These are phyloP conservation scores for Leucozona laternaria DNA, from an alignment of 2,888 invertebrate species.

Conservation along the genomic window DNA sequence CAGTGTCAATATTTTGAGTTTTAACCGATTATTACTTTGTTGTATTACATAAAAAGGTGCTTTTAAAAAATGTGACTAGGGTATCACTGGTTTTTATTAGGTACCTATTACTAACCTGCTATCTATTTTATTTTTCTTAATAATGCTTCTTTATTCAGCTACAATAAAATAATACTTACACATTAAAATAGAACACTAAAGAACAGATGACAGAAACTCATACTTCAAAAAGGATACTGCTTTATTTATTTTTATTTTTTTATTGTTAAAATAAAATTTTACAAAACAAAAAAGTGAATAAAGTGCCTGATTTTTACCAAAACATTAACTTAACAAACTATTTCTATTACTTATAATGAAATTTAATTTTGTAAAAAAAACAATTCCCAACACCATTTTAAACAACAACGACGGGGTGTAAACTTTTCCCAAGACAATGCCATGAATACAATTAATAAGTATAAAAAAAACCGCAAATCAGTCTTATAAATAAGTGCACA, in stretches of 20 bases:
- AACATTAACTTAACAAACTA: slow-evolving; percentile 51
- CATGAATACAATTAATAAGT: slow-evolving; percentile 36
- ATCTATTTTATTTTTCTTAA: not conserved
- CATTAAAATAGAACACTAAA: not conserved
- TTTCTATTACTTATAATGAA: slow-evolving; percentile 49
- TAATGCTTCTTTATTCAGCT: not conserved
- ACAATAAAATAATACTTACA: not conserved
- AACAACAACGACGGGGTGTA: slow-evolving; percentile 54
- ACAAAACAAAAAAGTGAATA: slow-evolving; percentile 47
- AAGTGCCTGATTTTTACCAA: slow-evolving; percentile 72
- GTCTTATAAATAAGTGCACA: slow-evolving; percentile 60
- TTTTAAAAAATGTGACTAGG: too few relatives aligned
- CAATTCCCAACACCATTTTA: slow-evolving; percentile 23
- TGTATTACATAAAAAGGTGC: too few relatives aligned
- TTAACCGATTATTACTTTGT: too few relatives aligned
- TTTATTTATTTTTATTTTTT: slow-evolving; percentile 14
- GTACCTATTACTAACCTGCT: not conserved
- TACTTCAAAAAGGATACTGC: slow-evolving; percentile 2
- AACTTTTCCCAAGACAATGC: slow-evolving; percentile 55
- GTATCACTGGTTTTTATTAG: not conserved
- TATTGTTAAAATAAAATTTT: slow-evolving; percentile 4
- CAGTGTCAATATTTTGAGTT: too few relatives aligned
- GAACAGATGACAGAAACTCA: not conserved
- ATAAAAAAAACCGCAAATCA: slow-evolving; percentile 53
- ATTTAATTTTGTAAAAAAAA: slow-evolving; percentile 41